Conservation (phyloP, 2,113 vertebrate species). For the Eudyptes chrysolophus region DNA sequence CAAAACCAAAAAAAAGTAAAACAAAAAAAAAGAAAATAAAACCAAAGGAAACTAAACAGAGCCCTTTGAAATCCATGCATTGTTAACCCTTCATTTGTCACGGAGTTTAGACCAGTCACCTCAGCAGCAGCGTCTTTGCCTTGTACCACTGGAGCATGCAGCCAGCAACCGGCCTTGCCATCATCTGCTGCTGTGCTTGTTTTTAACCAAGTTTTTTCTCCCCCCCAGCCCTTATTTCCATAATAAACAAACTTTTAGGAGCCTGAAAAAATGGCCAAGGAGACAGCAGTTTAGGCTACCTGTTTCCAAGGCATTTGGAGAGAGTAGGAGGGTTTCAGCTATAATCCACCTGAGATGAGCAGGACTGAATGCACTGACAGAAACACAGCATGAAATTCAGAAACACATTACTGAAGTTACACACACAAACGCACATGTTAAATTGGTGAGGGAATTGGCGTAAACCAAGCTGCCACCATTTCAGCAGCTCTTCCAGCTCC, state of each 20-base stretch:
- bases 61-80: constrained; percentile 75
- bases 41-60: constrained; percentile 76
- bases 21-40: constrained; percentile 63
- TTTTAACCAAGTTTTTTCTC: not conserved
- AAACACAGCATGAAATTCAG: not conserved
- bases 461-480: not conserved
- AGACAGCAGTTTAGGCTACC: not conserved
- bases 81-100: constrained; percentile 65
- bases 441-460: accelerated
- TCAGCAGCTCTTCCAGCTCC: not conserved
- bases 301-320: not conserved
- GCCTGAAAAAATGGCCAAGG: constrained; percentile 29
- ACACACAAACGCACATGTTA: not conserved
- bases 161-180: not conserved
- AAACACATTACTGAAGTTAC: not conserved
- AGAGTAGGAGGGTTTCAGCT: not conserved
- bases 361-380: not conserved
- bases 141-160: constrained; percentile 56
- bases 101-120: constrained; percentile 68
- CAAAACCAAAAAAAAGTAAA: constrained; percentile 64
- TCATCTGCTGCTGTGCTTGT: constrained; percentile 17
- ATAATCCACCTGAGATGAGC: constrained; percentile 66
- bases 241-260: constrained; percentile 26
- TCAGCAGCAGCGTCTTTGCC: constrained; percentile 64
- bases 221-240: not conserved